Base-by-base conservation (phyloP, 2,888 invertebrate genomes). In the Tachina lurida region DNA sequence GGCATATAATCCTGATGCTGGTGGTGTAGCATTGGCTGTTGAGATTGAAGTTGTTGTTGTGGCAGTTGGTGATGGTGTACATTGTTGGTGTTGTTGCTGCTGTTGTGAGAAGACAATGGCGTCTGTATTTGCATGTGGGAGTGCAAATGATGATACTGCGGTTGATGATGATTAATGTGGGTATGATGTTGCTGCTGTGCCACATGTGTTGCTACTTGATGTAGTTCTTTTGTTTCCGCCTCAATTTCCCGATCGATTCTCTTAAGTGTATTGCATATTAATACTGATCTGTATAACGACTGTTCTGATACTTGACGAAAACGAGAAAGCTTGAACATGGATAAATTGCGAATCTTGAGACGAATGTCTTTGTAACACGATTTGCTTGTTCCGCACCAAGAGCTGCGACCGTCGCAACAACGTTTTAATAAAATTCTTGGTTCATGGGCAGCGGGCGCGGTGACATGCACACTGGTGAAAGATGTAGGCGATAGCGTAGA, bases 241-340 rank as follows among this genome's bases (percentile, higher is more conserved):
- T 97, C 97, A 95, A 98, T 96, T 93, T 98, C 98, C 78, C 96
- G 95, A 93, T 98, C 98, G 91, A 98, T 96, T 92, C 96, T 95
- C 91, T 97, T 95, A 88, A 98, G 93, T 79, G 98, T 98, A 93
- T 98, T 98, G 94, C 97, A 97, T 90, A 98, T 98, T 87, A 98
- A 95, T 91, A 98, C 98, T 67, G 97, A 98, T 87, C 97, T 95
- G 89, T 97, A 95, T 84, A 98, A 94, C 86, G 97, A 97, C 60
- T 98, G 97, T 92, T 98, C 98, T 78, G 97, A 96, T 88, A 96
- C 96, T 93, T 97, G 97, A 77, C 97, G 95, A 90, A 97, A 96
- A 89, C 97, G 95, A 91, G 97, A 96, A 88, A 98, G 94, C 93
- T 98, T 98, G 93, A 96, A 96, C 95, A 98, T 97, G 88, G 97